Evolutionary conservation across 2,797 vertebrate genomes (phyloP).

Genomic region (Sitta carolinensis): DNA sequence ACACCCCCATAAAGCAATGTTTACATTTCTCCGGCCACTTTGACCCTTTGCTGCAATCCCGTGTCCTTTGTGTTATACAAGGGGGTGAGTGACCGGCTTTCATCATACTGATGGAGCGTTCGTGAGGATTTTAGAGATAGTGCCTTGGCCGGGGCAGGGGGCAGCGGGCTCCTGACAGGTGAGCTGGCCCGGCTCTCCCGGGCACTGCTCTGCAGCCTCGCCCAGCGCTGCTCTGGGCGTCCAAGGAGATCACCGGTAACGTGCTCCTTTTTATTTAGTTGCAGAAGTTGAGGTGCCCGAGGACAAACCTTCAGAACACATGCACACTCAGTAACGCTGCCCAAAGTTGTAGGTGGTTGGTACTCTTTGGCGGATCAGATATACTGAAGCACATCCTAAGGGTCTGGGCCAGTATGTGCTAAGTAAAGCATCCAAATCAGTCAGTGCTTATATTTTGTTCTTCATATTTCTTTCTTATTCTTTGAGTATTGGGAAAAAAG

Average conservation of each 20-base stretch:
- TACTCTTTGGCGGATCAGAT: neutral
- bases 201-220: neutral
- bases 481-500: neutral
- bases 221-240: accelerated
- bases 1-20: neutral
- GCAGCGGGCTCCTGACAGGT: neutral
- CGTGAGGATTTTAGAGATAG: neutral
- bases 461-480: neutral
- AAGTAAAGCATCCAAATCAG: neutral
- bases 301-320: neutral
- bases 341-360: neutral
- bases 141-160: neutral
- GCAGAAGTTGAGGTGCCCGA: neutral
- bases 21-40: conserved; percentile 1
- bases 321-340: neutral
- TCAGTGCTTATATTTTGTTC: neutral
- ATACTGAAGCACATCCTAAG: neutral
- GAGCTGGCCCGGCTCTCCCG: neutral
- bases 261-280: neutral
- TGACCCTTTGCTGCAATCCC: conserved; percentile 7
- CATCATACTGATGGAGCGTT: neutral
- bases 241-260: neutral
- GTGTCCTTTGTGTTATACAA: neutral
- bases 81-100: neutral
- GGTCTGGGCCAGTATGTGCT: neutral